Base-by-base conservation (phyloP, 2,888 invertebrate species). In the Parnassius apollo region DNA sequence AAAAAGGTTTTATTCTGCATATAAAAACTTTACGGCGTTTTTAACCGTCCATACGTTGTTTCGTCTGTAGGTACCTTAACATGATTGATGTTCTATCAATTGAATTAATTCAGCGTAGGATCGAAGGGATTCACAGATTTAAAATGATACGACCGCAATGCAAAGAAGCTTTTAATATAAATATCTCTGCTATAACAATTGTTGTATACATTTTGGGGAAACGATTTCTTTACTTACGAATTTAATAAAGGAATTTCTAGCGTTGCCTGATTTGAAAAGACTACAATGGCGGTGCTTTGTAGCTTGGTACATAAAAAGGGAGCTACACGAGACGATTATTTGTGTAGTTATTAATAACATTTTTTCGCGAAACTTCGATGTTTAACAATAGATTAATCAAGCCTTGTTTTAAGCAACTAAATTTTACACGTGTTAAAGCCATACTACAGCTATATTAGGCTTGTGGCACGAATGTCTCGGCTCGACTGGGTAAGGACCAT, bases 81-180 rank as follows among this genome's bases (percentile, higher is more conserved):
- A 61, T 61, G 61, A 61, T 61, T 61, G 56, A 61, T 61, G 57
- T 25, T 50, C 56, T 2, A 44, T 52, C 46, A 46, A 18, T 61
- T 57, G 35, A 44, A 25, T 44, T 56, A 61, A 61, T 61, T 57
- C 45, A 45, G 7, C 48, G 12, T 18, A 2, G 51, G 25, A 45
- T 18, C 50, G 22, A 42, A 12, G 42, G 12, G 22, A 55, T 55
- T 22, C 42, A 1, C 35, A 56, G 11, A 61, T 56, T 51, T 25
- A 42, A 49, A 60, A 54, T 60, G 48, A 50, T n/a, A 50, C 13
- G 44, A 42, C 56, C 48, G n/a, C 35, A 60, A 55, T 55, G 25
- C 48, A 25, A 59, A 53, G 46, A 45, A 42, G 56, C 51, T 48
- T 46, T 42, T 7, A 25, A 44, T 13, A 35, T 42, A 25, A 56